Base-by-base conservation (phyloP, 2,888 invertebrate genomes). In the Ptilodon capucinus region DNA sequence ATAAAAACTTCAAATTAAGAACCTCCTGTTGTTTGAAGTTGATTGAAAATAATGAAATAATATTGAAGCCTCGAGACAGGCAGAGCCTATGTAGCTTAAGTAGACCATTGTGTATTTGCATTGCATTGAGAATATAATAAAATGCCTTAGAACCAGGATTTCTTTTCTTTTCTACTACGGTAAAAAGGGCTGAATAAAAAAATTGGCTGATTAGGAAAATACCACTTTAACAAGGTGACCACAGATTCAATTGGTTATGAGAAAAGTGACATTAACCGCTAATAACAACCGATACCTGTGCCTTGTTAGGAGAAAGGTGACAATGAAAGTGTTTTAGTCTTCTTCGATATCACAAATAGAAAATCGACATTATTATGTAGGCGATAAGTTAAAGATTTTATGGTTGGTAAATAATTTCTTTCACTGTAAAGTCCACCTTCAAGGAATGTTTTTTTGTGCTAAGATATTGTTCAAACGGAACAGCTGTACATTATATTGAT, bases 281-380 rank as follows among this genome's bases (percentile, higher is more conserved):
- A 40, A 40, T 25, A 16, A 3, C 9, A 25, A 6, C 13, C n/a
- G 2, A 6, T 25, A 25, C 25, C 25, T n/a, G 11, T 40, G 39
- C 53, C 54, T 18, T 42, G 44, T 46, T 40, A 52, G 55, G 71
- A 68, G 70, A 71, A 69, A 71, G 71, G 71, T 63, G 71, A 56
- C 64, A 61, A 64, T 50, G 69, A 71, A 69, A 71, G 69, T 63
- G 60, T 54, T 57, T 48, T 38, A 38, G 44, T 43, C 54, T 44
- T 54, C 51, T 53, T 5, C 8, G 49, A 32, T 47, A 44, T 46
- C 19, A 45, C 48, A 47, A 58, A 62, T 52, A 62, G 54, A 61
- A 64, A 57, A 58, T 35, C 54, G 9, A 32, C 35, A 49, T 46
- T 39, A 25, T 32, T 1, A 36, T 18, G 36, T 35, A 17, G 34